Conservation (phyloP, 2,113 vertebrate species). For the Ceratotherium simum region DNA sequence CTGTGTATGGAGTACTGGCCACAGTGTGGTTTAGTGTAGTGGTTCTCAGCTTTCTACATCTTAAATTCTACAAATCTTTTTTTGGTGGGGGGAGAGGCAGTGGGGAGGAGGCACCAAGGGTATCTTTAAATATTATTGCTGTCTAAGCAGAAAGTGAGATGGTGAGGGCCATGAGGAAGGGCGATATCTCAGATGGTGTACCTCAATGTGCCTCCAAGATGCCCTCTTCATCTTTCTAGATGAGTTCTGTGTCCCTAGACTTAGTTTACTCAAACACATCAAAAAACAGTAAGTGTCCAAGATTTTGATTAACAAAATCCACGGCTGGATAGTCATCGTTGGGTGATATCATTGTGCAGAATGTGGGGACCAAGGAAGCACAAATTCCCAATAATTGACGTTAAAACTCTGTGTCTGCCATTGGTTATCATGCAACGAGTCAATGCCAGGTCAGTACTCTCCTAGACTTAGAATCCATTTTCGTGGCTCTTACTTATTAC, state of each 20-base stretch:
- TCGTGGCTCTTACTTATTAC: background rate
- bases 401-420: background rate
- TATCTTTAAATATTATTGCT: background rate
- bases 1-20: background rate
- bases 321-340: background rate
- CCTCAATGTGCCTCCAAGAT: background rate
- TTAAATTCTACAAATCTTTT: background rate
- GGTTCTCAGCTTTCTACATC: background rate
- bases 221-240: background rate
- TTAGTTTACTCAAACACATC: background rate
- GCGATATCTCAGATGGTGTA: background rate
- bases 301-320: background rate
- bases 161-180: accelerated
- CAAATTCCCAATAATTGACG: background rate
- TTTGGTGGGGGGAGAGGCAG: accelerated
- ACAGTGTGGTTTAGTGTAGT: background rate
- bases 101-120: too few species aligned
- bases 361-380: background rate
- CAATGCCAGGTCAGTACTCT: background rate
- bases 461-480: background rate
- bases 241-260: background rate
- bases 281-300: background rate
- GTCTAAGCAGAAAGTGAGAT: background rate
- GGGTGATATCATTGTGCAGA: background rate
- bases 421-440: background rate